Evolutionary conservation across 2,113 vertebrate genomes (phyloP).

Genomic region (Thymallus thymallus): DNA sequence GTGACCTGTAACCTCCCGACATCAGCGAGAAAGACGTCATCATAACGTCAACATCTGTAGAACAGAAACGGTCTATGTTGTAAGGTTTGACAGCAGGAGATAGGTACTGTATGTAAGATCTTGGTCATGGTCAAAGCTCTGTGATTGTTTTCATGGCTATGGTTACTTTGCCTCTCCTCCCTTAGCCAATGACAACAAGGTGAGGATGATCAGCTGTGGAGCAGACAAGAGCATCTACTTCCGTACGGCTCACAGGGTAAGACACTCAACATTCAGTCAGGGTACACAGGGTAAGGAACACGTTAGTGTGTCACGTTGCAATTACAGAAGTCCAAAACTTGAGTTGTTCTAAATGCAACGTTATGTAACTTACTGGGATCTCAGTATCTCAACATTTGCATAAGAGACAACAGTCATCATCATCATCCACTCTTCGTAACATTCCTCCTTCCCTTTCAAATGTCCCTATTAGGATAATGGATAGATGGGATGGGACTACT

Average conservation of each 20-base stretch:
- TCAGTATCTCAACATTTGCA: slow-evolving; percentile 24
- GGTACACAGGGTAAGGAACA: neutral
- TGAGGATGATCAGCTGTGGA: slow-evolving; percentile 74
- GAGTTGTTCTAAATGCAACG: neutral
- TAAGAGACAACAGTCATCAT: slow-evolving; percentile 23
- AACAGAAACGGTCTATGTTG: too few relatives aligned
- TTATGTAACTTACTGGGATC: slow-evolving; percentile 24
- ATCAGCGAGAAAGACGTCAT: neutral
- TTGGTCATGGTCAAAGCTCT: neutral
- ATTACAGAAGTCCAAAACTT: neutral
- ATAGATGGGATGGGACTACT: neutral
- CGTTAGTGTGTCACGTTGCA: neutral
- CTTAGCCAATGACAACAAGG: slow-evolving; percentile 64
- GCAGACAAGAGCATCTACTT: slow-evolving; percentile 75
- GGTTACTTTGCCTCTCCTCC: slow-evolving; percentile 12
- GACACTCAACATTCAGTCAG: neutral
- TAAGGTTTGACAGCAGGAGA: neutral
- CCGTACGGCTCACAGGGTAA: slow-evolving; percentile 68
- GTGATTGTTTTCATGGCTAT: neutral
- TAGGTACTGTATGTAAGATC: neutral
- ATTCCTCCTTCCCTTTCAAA: neutral
- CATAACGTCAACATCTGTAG: neutral
- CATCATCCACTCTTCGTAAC: neutral
- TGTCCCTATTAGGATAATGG: neutral
- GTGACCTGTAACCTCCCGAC: slow-evolving; percentile 12